Evolutionary conservation across 2,797 vertebrate genomes (phyloP).

Genomic region (Netta rufina): DNA sequence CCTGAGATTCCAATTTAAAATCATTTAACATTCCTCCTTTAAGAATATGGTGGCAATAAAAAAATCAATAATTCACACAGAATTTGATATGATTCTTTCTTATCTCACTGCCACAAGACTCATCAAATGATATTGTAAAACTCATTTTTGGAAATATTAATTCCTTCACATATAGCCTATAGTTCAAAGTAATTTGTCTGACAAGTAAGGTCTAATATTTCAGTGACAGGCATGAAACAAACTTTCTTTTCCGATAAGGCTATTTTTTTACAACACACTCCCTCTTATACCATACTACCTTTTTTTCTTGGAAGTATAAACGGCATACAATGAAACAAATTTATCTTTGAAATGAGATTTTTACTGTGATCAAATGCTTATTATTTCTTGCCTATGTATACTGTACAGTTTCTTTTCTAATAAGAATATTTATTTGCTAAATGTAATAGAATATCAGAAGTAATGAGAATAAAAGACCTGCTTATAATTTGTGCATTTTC

Average conservation of each 20-base stretch:
- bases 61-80: conserved; percentile 22
- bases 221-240: background rate
- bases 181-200: background rate
- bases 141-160: conserved; percentile 41
- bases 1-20: background rate
- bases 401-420: background rate
- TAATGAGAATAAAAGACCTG: background rate
- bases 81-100: background rate
- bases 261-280: background rate
- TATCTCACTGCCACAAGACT: conserved; percentile 7
- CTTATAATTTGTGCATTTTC: background rate
- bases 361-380: background rate
- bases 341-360: background rate
- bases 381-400: background rate
- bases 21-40: background rate
- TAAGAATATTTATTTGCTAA: background rate
- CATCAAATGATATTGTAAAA: conserved; percentile 45
- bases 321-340: background rate
- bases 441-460: background rate
- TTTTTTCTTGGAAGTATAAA: background rate
- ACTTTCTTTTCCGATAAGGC: background rate
- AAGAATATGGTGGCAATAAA: background rate
- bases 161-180: conserved; percentile 5
- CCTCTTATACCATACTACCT: background rate
- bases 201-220: background rate